Percentiles rank a stretch among this genome's conserved stretches.
These are phyloP conservation scores for Toxotes chatareus DNA, from an alignment of 2,113 vertebrate genomes.

Conservation along the genomic window DNA sequence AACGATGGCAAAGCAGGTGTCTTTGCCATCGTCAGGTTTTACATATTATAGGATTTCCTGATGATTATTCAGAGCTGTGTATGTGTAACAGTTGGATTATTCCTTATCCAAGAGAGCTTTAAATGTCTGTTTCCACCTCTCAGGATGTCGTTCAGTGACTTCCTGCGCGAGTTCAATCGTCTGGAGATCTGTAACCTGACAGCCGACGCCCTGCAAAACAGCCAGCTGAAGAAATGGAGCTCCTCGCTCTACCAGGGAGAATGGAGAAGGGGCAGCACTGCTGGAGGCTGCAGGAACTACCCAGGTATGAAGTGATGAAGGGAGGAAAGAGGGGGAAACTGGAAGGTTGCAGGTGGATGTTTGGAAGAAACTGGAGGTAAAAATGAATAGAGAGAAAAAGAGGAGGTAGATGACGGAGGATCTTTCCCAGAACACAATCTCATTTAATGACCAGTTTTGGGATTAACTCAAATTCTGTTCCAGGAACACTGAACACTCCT, in stretches of 20 bases:
- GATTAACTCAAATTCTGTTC: neutral
- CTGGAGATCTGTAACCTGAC: slow-evolving; percentile 98
- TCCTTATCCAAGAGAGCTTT: no score
- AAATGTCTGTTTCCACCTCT: neutral
- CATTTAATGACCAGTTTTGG: neutral
- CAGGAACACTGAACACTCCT: no score
- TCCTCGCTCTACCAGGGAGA: slow-evolving; percentile 88
- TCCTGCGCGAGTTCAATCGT: slow-evolving; percentile 89
- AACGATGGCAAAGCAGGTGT: neutral
- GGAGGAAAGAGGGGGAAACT: neutral
- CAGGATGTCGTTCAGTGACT: slow-evolving; percentile 96
- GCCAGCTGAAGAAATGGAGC: slow-evolving; percentile 90
- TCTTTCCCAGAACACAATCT: no score
- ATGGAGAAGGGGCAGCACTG: slow-evolving; percentile 94
- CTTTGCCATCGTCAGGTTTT: no score
- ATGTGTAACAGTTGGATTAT: no score
- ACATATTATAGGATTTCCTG: no score
- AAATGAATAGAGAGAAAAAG: no score
- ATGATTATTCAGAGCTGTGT: no score
- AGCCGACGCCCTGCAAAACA: slow-evolving; percentile 88
- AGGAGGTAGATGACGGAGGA: no score
- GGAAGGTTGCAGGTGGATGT: neutral
- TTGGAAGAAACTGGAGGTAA: neutral
- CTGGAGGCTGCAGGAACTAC: slow-evolving; percentile 93
- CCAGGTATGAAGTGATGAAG: slow-evolving; percentile 74